Percentiles rank a stretch among this genome's conserved stretches.
Evolutionary conservation across 2,888 invertebrate genomes (phyloP).

Genomic region (Agrotis ipsilon): DNA sequence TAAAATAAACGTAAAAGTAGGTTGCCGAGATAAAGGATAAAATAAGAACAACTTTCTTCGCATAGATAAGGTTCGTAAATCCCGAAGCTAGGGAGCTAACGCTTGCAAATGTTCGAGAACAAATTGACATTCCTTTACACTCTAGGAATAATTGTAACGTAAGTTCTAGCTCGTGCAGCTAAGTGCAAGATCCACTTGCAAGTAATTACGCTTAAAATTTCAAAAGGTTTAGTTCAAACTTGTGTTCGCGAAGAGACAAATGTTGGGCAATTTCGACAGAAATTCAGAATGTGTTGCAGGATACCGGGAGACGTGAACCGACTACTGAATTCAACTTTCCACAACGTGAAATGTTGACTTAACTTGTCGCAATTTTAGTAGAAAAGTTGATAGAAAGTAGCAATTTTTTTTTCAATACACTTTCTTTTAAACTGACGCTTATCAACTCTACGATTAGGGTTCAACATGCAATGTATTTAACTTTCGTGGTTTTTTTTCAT

Average conservation of each 20-base stretch:
- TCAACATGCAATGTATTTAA: too few relatives aligned
- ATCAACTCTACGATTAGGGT: too few relatives aligned
- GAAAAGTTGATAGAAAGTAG: not conserved
- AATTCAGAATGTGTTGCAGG: not conserved
- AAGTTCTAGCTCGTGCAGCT: not conserved
- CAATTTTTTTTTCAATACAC: too few relatives aligned
- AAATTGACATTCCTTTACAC: slow-evolving; percentile 22
- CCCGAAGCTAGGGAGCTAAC: slow-evolving; percentile 12
- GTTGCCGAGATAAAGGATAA: slow-evolving; percentile 34
- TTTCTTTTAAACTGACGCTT: too few relatives aligned
- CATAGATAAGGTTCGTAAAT: slow-evolving; percentile 49
- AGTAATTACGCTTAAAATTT: not conserved
- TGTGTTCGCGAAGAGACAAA: slow-evolving; percentile 6
- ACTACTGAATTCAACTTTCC: slow-evolving; percentile 10
- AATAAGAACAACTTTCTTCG: slow-evolving; percentile 42
- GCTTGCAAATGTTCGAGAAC: slow-evolving; percentile 27
- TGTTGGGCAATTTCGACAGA: slow-evolving; percentile 9
- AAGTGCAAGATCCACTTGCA: slow-evolving; percentile 2
- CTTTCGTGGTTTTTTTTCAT: too few relatives aligned
- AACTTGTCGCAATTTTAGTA: not conserved
- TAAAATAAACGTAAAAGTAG: slow-evolving; percentile 38
- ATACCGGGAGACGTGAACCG: not conserved
- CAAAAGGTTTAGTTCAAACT: slow-evolving; percentile 8
- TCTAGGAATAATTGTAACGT: slow-evolving; percentile 17
- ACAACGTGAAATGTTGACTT: slow-evolving; percentile 2